These are phyloP conservation scores for Pedionomus torquatus DNA, from an alignment of 2,113 vertebrate genomes.

Conservation along the genomic window DNA sequence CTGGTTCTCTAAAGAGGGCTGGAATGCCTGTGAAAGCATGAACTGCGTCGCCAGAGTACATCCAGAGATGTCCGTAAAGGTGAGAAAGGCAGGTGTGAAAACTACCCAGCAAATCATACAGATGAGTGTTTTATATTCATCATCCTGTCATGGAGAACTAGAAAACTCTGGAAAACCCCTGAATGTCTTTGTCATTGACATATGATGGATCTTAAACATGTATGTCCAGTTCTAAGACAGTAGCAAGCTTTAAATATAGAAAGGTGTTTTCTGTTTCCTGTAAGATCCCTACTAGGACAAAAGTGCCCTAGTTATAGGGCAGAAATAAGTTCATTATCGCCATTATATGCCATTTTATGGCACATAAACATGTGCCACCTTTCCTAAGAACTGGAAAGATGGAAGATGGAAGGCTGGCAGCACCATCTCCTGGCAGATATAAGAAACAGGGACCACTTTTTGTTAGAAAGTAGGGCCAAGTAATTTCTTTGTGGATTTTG, in stretches of 20 bases:
- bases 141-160: neutral
- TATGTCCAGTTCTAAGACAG: neutral
- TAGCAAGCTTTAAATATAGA: neutral
- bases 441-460: neutral
- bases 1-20: neutral
- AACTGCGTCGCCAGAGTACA: neutral
- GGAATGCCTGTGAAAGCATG: neutral
- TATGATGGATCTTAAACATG: neutral
- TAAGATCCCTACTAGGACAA: neutral
- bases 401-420: conserved; percentile 46
- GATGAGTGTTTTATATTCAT: neutral
- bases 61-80: neutral
- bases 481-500: neutral
- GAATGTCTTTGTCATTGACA: neutral
- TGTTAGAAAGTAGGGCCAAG: neutral
- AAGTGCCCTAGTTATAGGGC: neutral
- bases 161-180: neutral
- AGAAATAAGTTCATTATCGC: neutral
- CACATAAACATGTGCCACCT: neutral
- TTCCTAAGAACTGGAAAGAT: neutral
- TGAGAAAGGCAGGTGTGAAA: neutral
- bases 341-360: neutral
- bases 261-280: neutral
- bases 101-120: neutral
- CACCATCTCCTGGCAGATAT: conserved; percentile 62